These are phyloP conservation scores for Neoitamus cyanurus DNA, from an alignment of 2,888 invertebrate genomes.

Conservation along the genomic window DNA sequence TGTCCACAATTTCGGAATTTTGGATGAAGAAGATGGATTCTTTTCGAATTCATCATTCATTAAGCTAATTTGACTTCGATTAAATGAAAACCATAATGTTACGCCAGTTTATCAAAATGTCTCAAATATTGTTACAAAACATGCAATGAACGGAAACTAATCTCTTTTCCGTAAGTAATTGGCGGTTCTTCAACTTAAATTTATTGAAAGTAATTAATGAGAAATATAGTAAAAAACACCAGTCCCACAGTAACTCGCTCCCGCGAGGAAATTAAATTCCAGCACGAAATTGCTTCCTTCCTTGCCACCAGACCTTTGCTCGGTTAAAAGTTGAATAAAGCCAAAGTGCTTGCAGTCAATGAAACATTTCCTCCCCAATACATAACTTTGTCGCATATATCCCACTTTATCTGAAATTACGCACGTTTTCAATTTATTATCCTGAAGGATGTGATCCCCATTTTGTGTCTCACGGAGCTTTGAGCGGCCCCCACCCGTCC, in stretches of 20 bases:
- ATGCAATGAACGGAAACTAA: background rate
- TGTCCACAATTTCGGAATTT: too few species aligned
- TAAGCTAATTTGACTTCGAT: too few species aligned
- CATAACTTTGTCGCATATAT: slow-evolving; percentile 14
- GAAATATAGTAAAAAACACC: background rate
- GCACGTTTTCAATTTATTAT: slow-evolving; percentile 47
- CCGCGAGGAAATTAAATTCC: slow-evolving; percentile 13
- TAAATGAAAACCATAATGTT: too few species aligned
- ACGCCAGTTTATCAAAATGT: too few species aligned
- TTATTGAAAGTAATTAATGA: background rate
- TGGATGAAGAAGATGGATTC: too few species aligned
- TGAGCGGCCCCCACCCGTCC: background rate
- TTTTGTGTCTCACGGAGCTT: background rate
- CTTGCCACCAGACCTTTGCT: background rate
- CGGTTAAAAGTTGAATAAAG: slow-evolving; percentile 16
- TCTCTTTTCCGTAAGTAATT: background rate
- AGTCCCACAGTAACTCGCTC: background rate
- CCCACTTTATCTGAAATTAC: slow-evolving; percentile 35
- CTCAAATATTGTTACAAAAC: background rate
- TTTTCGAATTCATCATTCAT: too few species aligned
- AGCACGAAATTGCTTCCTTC: background rate
- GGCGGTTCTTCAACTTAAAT: background rate
- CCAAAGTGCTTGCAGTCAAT: slow-evolving; percentile 16
- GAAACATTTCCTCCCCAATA: slow-evolving; percentile 4
- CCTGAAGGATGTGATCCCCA: slow-evolving; percentile 45